A percentile compares a stretch with the other conserved stretches of the same genome.
These are phyloP conservation scores for Dicaeum eximium DNA, from an alignment of 2,113 vertebrate species.

Conservation along the genomic window DNA sequence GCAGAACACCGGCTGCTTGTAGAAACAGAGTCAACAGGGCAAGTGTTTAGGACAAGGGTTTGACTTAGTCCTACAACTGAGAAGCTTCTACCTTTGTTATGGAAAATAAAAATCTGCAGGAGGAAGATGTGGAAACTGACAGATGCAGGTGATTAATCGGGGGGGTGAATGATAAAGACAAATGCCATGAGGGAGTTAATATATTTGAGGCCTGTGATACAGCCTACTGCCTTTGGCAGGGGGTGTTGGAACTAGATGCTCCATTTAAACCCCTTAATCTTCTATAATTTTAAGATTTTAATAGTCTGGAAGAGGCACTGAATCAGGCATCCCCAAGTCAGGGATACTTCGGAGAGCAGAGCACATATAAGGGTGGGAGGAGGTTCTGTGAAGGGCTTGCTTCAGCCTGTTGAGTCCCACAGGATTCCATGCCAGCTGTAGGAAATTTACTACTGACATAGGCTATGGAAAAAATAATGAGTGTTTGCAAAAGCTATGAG, in stretches of 20 bases:
- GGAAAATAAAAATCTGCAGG: neutral
- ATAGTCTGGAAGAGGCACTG: neutral
- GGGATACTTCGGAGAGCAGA: neutral
- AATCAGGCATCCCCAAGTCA: neutral
- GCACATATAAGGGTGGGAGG: neutral
- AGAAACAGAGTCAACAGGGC: neutral
- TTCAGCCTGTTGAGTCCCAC: neutral
- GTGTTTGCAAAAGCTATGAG: neutral
- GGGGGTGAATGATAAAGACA: neutral
- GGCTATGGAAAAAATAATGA: conserved; percentile 6
- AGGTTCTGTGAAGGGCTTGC: neutral
- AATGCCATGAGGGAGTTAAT: neutral
- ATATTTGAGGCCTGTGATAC: rapidly evolving
- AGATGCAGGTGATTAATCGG: neutral
- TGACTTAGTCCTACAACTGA: neutral
- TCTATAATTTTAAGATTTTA: neutral
- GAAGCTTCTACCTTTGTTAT: neutral
- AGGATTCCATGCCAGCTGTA: neutral
- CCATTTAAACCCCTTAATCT: neutral
- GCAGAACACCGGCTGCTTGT: neutral
- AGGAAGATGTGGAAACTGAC: neutral
- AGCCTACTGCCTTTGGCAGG: neutral
- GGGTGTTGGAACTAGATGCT: neutral
- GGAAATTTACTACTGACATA: neutral
- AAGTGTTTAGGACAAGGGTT: neutral